A percentile compares a stretch with the other conserved stretches of the same genome.
Evolutionary conservation across 2,797 vertebrate species (phyloP).

Genomic region (Sphaeramia orbicularis): DNA sequence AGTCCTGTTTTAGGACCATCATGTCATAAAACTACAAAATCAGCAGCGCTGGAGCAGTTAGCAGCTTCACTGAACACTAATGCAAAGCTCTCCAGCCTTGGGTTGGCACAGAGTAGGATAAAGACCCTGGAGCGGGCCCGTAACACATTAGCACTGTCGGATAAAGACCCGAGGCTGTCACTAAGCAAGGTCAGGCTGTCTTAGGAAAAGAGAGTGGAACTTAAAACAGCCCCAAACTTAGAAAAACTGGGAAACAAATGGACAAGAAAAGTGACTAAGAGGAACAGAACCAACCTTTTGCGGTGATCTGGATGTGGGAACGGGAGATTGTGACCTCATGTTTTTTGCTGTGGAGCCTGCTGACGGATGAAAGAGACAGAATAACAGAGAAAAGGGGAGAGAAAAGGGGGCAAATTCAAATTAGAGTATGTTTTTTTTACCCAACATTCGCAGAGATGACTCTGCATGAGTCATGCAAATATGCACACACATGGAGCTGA

Average conservation of each 20-base stretch:
- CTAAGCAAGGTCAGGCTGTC: conserved; percentile 53
- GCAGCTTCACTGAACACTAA: conserved; percentile 65
- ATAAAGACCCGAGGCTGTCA: conserved; percentile 46
- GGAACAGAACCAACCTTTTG: conserved; percentile 89
- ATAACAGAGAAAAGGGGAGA: neutral
- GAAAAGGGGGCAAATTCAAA: conserved; percentile 49
- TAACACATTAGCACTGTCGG: conserved; percentile 37
- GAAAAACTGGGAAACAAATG: neutral
- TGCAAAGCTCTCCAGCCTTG: conserved; percentile 46
- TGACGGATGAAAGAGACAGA: conserved; percentile 48
- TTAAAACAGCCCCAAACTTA: conserved; percentile 5
- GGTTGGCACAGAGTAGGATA: conserved; percentile 53
- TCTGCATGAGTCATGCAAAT: conserved; percentile 68
- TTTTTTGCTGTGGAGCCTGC: conserved; percentile 95
- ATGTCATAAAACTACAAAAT: conserved; percentile 63
- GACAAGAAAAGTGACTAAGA: conserved; percentile 15
- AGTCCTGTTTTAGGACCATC: conserved; percentile 35
- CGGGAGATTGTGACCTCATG: conserved; percentile 90
- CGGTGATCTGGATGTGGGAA: conserved; percentile 92
- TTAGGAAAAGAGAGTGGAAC: conserved; percentile 26
- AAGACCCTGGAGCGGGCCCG: conserved; percentile 52
- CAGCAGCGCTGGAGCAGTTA: conserved; percentile 54
- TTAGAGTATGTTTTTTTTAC: conserved; percentile 31
- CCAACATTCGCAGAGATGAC: conserved; percentile 38
- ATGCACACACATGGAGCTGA: conserved; percentile 55